Evolutionary conservation across 1,140 invertebrate species (phyloP).

Genomic region (Amphibalanus amphitrite): DNA sequence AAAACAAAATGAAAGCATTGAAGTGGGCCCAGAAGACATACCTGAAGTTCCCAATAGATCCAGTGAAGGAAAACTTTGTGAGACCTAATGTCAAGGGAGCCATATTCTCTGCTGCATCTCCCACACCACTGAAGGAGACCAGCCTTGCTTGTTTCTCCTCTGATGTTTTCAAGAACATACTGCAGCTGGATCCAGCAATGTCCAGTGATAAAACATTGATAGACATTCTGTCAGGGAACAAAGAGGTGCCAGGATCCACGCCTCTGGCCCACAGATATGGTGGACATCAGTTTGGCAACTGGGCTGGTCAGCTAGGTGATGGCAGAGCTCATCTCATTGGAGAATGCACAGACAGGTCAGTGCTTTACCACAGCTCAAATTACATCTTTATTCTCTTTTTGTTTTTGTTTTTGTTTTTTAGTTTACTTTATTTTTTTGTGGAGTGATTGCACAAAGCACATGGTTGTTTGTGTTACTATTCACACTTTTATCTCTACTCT

Average conservation of each 20-base stretch:
- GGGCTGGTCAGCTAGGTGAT: slow-evolving; percentile 45
- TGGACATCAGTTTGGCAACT: slow-evolving; percentile 47
- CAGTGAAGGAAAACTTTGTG: slow-evolving; percentile 34
- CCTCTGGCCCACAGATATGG: slow-evolving; percentile 44
- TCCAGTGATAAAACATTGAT: slow-evolving; percentile 29
- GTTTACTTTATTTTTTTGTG: no score
- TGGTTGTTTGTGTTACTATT: no score
- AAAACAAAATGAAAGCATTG: no score
- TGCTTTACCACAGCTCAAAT: no score
- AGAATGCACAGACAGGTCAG: slow-evolving; percentile 39
- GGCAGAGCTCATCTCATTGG: slow-evolving; percentile 43
- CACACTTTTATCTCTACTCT: no score
- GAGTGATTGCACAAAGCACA: no score
- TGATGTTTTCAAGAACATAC: slow-evolving; percentile 31
- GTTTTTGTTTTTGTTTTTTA: no score
- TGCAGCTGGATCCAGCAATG: slow-evolving; percentile 31
- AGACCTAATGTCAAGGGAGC: slow-evolving; percentile 33
- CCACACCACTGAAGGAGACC: slow-evolving; percentile 31
- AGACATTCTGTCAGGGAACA: slow-evolving; percentile 37
- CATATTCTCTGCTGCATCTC: slow-evolving; percentile 37
- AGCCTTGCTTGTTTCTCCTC: slow-evolving; percentile 36
- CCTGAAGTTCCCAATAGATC: slow-evolving; percentile 32
- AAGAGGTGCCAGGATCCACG: slow-evolving; percentile 29
- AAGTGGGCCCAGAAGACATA: no score
- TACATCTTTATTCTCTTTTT: no score